These are phyloP conservation scores for Neoarius graeffei DNA, from an alignment of 2,113 vertebrate species.

Conservation along the genomic window DNA sequence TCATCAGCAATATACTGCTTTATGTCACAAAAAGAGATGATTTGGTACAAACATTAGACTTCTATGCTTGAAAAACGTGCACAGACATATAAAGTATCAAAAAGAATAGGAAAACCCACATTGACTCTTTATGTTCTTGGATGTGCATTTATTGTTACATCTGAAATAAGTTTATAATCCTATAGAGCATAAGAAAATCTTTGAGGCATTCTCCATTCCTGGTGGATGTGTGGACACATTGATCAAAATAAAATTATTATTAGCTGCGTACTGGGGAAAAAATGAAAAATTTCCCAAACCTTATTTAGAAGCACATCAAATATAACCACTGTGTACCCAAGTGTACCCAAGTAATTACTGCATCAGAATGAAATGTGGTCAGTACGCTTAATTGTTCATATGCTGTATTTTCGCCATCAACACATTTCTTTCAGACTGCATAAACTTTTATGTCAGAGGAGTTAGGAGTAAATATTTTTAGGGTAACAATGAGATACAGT, in stretches of 20 bases:
- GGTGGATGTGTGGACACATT: neutral
- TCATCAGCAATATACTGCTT: neutral
- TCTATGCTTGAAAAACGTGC: neutral
- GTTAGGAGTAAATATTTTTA: constrained; percentile 54
- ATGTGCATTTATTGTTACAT: neutral
- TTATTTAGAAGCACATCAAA: neutral
- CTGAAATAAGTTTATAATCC: neutral
- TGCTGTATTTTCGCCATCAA: too few relatives aligned
- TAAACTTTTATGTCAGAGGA: constrained; percentile 54
- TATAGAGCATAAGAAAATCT: neutral
- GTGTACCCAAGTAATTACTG: too few relatives aligned
- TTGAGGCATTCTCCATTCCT: neutral
- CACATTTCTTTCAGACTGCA: neutral
- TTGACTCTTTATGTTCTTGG: neutral
- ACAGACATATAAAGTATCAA: neutral
- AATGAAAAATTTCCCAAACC: too few relatives aligned
- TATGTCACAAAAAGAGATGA: neutral
- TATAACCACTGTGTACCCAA: neutral
- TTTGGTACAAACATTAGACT: neutral
- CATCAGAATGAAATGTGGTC: too few relatives aligned
- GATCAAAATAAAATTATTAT: neutral
- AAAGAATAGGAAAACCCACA: neutral
- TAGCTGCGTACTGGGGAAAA: too few relatives aligned
- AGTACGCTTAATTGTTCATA: too few relatives aligned
- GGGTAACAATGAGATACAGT: constrained; percentile 52